Evolutionary conservation across 2,888 invertebrate genomes (phyloP), one percentile per base, ranked within the genome.

Genomic region (Pachycephus smyrnensis): DNA sequence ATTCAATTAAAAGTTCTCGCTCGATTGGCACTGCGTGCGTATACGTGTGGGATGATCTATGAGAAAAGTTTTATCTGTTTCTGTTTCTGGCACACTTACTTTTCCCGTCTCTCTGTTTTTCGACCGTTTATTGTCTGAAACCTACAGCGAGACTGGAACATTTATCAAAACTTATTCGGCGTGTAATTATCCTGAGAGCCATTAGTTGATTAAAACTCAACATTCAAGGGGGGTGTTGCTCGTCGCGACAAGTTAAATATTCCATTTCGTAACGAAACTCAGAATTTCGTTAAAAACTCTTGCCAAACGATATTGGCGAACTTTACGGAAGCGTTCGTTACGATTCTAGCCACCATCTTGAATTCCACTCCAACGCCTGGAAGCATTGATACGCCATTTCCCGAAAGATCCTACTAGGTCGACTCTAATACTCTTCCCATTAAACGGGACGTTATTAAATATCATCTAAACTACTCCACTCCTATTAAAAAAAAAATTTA

Each of bases 121-220:
- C 71, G 30, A 12, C 71, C 12, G 32, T 55, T 9, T 55, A 23
- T 23, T 9, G 55, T 23, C 23, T 55, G 55, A 55, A 55, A 23
- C 55, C 55, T 55, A 55, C 55, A 55, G 3, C 15, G 71, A 71
- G 33, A 71, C 31, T 31, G 71, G 31, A 71, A 71, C 31, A 71
- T 71, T 71, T 71, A 71, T 71, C 31, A 31, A 71, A 71, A 71
- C 12, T 31, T 71, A 71, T 71, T 71, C 31, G 32, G n/a, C 12
- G 32, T 32, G 71, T 71, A 71, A 71, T 71, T 71, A 80, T 35
- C 68, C 78, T 76, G 15, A 73, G 76, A 75, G 76, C 33, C 73
- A 69, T 68, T 32, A 36, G 69, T 35, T 37, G 77, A 76, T 76
- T 75, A 74, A 77, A 76, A 82, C 76, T 78, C 68, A 79, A 79